Evolutionary conservation across 1,140 invertebrate species (phyloP).

Genomic region (Pseudomyrmex sp.): DNA sequence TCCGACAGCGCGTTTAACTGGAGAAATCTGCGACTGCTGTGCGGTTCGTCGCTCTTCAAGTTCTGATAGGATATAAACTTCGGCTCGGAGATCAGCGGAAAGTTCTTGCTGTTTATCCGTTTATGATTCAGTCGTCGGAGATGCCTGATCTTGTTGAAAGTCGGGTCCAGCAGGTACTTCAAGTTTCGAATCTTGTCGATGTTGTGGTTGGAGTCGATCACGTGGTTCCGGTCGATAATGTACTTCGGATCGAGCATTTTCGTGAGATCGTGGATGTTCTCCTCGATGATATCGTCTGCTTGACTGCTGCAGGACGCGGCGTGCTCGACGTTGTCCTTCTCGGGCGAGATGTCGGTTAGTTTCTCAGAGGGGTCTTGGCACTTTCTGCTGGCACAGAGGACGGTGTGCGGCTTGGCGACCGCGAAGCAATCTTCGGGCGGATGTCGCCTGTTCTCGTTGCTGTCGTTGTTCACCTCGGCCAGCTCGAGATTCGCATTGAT

Average conservation of each 20-base stretch:
- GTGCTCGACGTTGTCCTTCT: slow-evolving; percentile 63
- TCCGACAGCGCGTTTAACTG: slow-evolving; percentile 81
- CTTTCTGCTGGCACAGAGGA: slow-evolving; percentile 73
- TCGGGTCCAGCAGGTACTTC: slow-evolving; percentile 81
- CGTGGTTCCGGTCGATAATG: slow-evolving; percentile 77
- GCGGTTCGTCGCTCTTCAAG: slow-evolving; percentile 73
- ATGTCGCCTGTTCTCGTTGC: slow-evolving; percentile 72
- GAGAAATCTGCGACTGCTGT: slow-evolving; percentile 62
- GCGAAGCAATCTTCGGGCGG: slow-evolving; percentile 79
- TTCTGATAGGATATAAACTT: slow-evolving; percentile 82
- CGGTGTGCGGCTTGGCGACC: slow-evolving; percentile 71
- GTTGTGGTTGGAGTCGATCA: slow-evolving; percentile 83
- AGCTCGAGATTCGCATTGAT: slow-evolving; percentile 80
- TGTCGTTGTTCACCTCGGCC: slow-evolving; percentile 78
- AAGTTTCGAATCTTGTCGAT: slow-evolving; percentile 81
- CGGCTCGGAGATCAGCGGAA: slow-evolving; percentile 70
- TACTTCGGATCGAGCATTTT: slow-evolving; percentile 83
- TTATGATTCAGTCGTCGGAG: slow-evolving; percentile 79
- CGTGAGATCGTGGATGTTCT: slow-evolving; percentile 79
- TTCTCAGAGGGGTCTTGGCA: slow-evolving; percentile 74
- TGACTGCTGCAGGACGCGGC: slow-evolving; percentile 67
- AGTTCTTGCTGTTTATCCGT: slow-evolving; percentile 67
- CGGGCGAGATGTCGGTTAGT: slow-evolving; percentile 78
- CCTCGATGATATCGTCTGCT: slow-evolving; percentile 76
- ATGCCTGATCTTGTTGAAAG: slow-evolving; percentile 81